Evolutionary conservation across 1,140 invertebrate genomes (phyloP).

Genomic region (Drosophila pseudoobscura): DNA sequence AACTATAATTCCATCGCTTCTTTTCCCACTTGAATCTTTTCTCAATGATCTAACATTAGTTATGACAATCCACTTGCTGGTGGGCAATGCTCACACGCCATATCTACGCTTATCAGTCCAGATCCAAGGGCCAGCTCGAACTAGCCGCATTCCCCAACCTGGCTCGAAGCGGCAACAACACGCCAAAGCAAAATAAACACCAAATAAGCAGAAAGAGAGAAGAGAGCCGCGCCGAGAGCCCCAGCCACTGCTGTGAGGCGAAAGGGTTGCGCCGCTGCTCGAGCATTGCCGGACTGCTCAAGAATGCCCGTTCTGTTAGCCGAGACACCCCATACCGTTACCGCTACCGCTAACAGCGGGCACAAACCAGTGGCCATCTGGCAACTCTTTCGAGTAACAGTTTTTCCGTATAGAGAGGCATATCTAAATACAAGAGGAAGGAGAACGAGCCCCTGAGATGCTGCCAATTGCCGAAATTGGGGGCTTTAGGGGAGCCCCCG

Average conservation of each 20-base stretch:
- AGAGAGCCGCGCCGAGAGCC: slow-evolving; percentile 4
- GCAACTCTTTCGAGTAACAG: slow-evolving; percentile 26
- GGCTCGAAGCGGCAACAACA: slow-evolving; percentile 54
- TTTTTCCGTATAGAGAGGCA: too few species aligned
- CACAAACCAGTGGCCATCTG: background rate
- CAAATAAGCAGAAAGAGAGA: background rate
- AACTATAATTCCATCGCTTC: too few species aligned
- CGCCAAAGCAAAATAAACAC: slow-evolving; percentile 38
- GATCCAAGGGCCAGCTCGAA: slow-evolving; percentile 55
- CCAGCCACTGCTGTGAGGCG: too few species aligned
- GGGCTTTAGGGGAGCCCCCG: slow-evolving; percentile 25
- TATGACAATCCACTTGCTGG: too few species aligned
- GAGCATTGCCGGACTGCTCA: slow-evolving; percentile 30
- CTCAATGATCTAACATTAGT: too few species aligned
- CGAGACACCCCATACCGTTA: too few species aligned
- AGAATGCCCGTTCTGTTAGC: background rate
- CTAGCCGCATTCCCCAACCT: slow-evolving; percentile 54
- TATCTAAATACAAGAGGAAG: too few species aligned
- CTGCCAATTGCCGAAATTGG: slow-evolving; percentile 15
- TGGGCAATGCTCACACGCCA: too few species aligned
- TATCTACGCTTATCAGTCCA: slow-evolving; percentile 7
- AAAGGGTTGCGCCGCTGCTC: too few species aligned
- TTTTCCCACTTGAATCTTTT: too few species aligned
- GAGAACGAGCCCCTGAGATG: too few species aligned
- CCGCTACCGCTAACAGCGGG: too few species aligned